Conservation (phyloP, 2,888 invertebrate genomes). For the Calameuta idolon region DNA sequence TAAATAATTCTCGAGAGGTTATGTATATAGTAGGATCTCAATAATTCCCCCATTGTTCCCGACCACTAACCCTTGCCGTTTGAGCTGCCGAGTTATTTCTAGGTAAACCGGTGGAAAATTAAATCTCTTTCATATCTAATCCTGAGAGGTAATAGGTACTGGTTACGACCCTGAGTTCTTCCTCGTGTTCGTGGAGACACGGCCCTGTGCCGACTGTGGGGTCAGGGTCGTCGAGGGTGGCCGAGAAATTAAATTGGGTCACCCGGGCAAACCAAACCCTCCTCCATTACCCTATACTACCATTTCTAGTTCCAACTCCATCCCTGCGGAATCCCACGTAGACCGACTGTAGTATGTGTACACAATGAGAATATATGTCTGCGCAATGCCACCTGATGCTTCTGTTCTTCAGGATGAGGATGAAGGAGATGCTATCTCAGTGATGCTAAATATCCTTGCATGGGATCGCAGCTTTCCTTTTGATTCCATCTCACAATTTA, state of each 20-base stretch:
- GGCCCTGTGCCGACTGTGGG: slow-evolving; percentile 32
- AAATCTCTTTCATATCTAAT: background rate
- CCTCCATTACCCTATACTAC: background rate
- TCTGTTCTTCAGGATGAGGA: background rate
- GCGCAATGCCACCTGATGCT: slow-evolving; percentile 5
- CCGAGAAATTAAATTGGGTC: slow-evolving; percentile 36
- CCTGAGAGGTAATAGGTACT: background rate
- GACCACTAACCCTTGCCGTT: background rate
- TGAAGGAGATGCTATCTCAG: background rate
- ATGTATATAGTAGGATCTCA: background rate
- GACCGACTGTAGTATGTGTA: background rate
- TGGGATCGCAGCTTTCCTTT: background rate
- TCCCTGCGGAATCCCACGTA: slow-evolving; percentile 3
- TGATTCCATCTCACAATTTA: background rate
- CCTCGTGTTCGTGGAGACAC: slow-evolving; percentile 7
- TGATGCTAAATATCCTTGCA: background rate
- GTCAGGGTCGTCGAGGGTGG: slow-evolving; percentile 38
- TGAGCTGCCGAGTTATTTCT: background rate
- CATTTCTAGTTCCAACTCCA: no score
- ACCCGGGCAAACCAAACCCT: slow-evolving; percentile 37
- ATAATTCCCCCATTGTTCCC: background rate
- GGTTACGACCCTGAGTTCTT: background rate
- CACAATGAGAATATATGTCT: background rate
- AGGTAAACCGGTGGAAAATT: background rate
- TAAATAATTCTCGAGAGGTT: background rate